These are phyloP conservation scores for Tringa solitaria DNA, from an alignment of 2,113 vertebrate genomes.

Conservation along the genomic window DNA sequence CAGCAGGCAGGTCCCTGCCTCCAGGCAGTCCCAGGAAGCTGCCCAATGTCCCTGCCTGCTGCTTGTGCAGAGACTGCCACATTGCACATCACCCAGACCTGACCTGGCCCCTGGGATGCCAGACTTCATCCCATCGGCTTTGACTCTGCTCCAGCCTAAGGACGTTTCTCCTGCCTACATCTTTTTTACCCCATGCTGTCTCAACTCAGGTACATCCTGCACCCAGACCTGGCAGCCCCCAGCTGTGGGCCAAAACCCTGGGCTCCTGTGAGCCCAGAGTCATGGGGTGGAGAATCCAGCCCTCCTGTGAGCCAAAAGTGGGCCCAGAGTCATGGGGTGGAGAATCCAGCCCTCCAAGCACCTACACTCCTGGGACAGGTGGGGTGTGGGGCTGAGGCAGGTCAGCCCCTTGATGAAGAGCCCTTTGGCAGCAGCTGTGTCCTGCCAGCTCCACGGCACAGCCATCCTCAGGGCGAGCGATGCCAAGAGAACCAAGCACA, in stretches of 20 bases:
- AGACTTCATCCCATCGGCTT: not conserved
- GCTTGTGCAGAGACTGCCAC: not conserved
- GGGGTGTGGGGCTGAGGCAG: not conserved
- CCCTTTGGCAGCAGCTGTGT: not conserved
- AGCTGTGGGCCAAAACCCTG: not conserved
- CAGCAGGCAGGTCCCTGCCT: not conserved
- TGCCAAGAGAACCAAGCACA: not conserved
- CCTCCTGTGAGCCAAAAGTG: not conserved
- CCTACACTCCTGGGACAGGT: rapidly evolving
- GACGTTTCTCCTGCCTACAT: not conserved
- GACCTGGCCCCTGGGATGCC: not conserved
- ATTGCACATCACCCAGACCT: not conserved
- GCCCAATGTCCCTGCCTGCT: not conserved
- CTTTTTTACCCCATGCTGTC: rapidly evolving
- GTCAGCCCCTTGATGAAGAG: not conserved
- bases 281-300: too few species aligned
- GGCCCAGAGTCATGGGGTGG: not conserved
- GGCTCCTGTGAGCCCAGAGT: not conserved
- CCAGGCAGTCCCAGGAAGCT: not conserved
- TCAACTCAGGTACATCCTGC: not conserved
- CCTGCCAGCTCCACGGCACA: not conserved
- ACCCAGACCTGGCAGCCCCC: not conserved
- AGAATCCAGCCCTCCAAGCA: not conserved
- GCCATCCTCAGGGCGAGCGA: rapidly evolving
- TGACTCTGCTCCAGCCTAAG: not conserved